These are phyloP conservation scores for Toxotes chatareus DNA, from an alignment of 2,113 vertebrate genomes.

Conservation along the genomic window DNA sequence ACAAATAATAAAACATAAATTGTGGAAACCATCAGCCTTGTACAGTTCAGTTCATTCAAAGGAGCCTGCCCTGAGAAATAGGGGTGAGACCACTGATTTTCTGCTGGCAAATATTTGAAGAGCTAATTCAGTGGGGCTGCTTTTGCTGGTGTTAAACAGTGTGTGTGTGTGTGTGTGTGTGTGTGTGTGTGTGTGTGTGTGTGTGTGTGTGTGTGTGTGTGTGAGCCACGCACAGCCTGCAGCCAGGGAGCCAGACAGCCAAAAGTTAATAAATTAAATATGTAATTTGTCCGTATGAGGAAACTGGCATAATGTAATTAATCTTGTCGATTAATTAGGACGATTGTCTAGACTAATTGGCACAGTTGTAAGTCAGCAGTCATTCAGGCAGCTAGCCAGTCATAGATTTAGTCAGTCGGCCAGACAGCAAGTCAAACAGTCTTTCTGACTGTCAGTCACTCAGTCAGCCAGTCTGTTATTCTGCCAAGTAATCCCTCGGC, in stretches of 20 bases:
- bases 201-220: not conserved
- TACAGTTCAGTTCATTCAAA: conserved; percentile 82
- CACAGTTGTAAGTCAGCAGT: not conserved
- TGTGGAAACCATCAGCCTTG: conserved; percentile 75
- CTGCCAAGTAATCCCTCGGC: conserved; percentile 4
- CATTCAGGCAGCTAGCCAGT: not conserved
- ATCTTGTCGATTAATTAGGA: conserved; percentile 24
- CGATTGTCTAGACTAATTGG: conserved; percentile 10
- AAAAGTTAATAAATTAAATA: conserved; percentile 47
- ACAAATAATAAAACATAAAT: conserved; percentile 83
- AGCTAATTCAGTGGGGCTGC: conserved; percentile 82
- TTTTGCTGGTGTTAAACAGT: conserved; percentile 66
- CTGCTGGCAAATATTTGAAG: conserved; percentile 83
- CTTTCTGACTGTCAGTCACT: not conserved
- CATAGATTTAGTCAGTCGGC: not conserved
- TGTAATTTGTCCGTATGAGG: conserved; percentile 18
- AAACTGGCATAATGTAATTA: conserved; percentile 9
- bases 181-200: conserved; percentile 51
- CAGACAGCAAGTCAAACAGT: not conserved
- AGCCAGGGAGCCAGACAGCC: conserved; percentile 26
- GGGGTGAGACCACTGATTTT: conserved; percentile 79
- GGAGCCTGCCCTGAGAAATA: conserved; percentile 71
- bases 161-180: conserved; percentile 42
- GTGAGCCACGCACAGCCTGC: conserved; percentile 33
- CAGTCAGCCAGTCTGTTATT: conserved; percentile 21